A percentile compares a stretch with the other conserved stretches of the same genome.
Conservation (phyloP, 2,797 vertebrate genomes). For the Dallia pectoralis region DNA sequence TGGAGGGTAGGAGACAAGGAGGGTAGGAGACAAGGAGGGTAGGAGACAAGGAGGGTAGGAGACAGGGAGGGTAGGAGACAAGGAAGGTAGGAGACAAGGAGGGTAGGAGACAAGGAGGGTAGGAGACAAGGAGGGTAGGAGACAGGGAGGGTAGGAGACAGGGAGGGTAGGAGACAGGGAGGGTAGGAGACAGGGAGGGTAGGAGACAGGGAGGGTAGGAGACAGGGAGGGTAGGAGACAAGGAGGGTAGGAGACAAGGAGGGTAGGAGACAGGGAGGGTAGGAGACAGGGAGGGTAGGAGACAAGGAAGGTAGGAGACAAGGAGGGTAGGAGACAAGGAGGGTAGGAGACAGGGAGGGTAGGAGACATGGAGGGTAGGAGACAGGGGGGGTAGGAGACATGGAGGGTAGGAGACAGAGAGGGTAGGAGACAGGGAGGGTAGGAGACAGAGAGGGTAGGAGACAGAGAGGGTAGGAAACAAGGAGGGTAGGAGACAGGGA, state of each 20-base stretch:
- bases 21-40: not conserved
- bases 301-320: not conserved
- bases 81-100: not conserved
- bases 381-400: not conserved
- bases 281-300: not conserved
- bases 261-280: not conserved
- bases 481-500: constrained; percentile 2
- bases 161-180: constrained; percentile 1
- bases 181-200: not conserved
- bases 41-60: not conserved
- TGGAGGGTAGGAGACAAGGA: constrained; percentile 1
- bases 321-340: constrained; percentile 1
- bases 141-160: not conserved
- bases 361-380: not conserved
- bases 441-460: not conserved
- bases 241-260: not conserved
- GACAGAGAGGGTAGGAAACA: not conserved
- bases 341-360: not conserved
- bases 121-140: not conserved
- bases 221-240: constrained; percentile 1
- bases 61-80: constrained; percentile 1
- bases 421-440: not conserved
- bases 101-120: not conserved
- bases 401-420: not conserved
- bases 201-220: not conserved